Evolutionary conservation across 2,888 invertebrate genomes (phyloP), one percentile per base, ranked within the genome.

Genomic region (Aporophyla nigra): DNA sequence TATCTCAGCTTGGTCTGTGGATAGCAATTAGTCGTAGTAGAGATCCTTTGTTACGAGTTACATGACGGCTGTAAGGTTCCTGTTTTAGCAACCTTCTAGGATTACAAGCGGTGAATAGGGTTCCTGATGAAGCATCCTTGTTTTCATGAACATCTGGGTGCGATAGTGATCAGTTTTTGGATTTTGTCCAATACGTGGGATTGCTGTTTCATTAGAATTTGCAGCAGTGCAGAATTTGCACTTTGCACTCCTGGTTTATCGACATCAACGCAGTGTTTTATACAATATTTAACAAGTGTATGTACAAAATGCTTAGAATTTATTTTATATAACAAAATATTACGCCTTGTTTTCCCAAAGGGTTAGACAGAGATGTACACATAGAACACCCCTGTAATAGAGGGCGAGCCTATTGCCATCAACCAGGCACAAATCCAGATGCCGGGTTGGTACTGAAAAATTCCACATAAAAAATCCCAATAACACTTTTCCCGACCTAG

Each of bases 11-110:
- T 90, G 86, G 88, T 89, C 82, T 90, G 87, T 88, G 83, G 85
- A 85, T 87, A 88, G 94, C 93, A 95, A 95, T 95, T 95, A 94
- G 94, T 93, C 91, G 90, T 90, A 85, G 86, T 82, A 87, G 85
- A 78, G 86, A 89, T 87, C 91, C 88, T 91, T 92, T 91, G 91
- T 91, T 91, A 86, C 83, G 71, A 87, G 85, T 76, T 80, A 90
- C 89, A 88, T 90, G 88, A 90, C 87, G 87, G 84, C 83, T 86
- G 73, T 75, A 74, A 80, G 82, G 86, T 90, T 91, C 89, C 89
- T 87, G 90, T 80, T 88, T 86, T 76, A 80, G 71, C 71, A 67
- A 76, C 74, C 75, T 80, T 88, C 84, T 88, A 83, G 74, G 76
- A 78, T 87, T 87, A 88, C 87, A 78, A 80, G 74, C 76, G 75